Base-by-base conservation (phyloP, 1,140 invertebrate species). In the Megalonaias nervosa region DNA sequence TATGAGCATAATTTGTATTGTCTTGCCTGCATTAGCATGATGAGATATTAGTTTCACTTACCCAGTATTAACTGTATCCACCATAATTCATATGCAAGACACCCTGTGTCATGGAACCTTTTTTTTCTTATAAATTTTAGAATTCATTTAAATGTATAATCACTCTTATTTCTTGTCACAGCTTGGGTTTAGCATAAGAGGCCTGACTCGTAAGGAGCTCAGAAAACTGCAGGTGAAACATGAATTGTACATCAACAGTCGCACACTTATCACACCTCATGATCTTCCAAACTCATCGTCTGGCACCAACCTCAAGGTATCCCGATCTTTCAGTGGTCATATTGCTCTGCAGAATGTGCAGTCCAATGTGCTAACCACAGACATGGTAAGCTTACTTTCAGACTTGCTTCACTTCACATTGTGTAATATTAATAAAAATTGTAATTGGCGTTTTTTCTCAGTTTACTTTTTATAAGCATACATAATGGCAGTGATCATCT, bases 121-220 rank as follows among this genome's bases (percentile, higher is more conserved):
- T 11, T 38, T 48, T 48, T 48, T 48, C 38, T 48, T 48, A 0
- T 48, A 48, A 48, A 48, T 48, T 48, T 48, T 48, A 0, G 6
- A 48, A 48, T 9, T 48, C 38, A 48, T 48, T 48, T 48, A 48
- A 48, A 11, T 48, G 38, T 48, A 48, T 48, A 48, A 48, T 48
- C 38, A 11, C 38, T 11, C 4, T 26, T 57, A 60, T 31, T 57
- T 71, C 48, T 67, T 64, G 76, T 72, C 75, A 6, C 77, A 91
- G 90, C 94, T 95, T 77, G 96, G 96, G 67, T 98, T 98, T 93
- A 95, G 95, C 84, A 97, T 98, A 91, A 94, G 97, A 85, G 96
- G 95, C 82, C 93, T 96, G 85, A 97, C 95, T 89, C 96, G 96
- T 85, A 94, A 95, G 88, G 96, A 97, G 93, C 97, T 98, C 92